Percentiles rank a stretch among this genome's conserved stretches.
Conservation (phyloP, 2,113 vertebrate species). For the Chaetodon auriga region DNA sequence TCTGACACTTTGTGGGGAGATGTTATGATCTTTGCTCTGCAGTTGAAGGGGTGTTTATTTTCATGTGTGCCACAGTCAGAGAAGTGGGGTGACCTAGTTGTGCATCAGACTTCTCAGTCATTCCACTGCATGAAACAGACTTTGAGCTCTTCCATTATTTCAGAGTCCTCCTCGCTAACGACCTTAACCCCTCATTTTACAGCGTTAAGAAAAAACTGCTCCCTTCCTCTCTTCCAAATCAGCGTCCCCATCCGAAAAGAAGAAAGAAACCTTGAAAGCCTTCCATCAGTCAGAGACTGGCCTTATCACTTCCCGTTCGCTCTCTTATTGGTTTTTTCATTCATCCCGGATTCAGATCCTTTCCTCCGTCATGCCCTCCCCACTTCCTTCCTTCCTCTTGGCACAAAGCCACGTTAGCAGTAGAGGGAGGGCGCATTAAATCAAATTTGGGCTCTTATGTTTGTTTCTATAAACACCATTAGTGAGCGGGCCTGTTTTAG, state of each 20-base stretch:
- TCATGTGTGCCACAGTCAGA: constrained; percentile 1
- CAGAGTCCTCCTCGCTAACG: neutral
- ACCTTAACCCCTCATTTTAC: neutral
- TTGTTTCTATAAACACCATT: constrained; percentile 32
- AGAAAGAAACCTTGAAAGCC: neutral
- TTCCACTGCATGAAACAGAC: constrained; percentile 1
- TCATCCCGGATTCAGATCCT: constrained; percentile 26
- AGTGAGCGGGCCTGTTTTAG: constrained; percentile 25
- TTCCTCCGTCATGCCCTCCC: constrained; percentile 25
- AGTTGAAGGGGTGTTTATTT: constrained; percentile 15
- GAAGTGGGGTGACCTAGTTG: constrained; percentile 5
- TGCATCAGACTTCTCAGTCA: constrained; percentile 6
- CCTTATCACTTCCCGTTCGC: constrained; percentile 56
- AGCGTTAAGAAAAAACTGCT: neutral
- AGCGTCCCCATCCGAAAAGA: neutral
- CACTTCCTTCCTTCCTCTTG: constrained; percentile 52
- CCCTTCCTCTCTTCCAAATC: constrained; percentile 1
- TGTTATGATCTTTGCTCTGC: neutral
- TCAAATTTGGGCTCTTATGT: constrained; percentile 19
- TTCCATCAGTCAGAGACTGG: neutral
- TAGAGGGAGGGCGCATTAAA: constrained; percentile 7
- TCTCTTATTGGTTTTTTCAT: constrained; percentile 40
- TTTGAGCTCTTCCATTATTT: constrained; percentile 19
- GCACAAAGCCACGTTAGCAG: constrained; percentile 29
- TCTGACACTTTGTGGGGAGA: neutral